Evolutionary conservation across 2,113 vertebrate genomes (phyloP).

Genomic region (Connochaetes taurinus): DNA sequence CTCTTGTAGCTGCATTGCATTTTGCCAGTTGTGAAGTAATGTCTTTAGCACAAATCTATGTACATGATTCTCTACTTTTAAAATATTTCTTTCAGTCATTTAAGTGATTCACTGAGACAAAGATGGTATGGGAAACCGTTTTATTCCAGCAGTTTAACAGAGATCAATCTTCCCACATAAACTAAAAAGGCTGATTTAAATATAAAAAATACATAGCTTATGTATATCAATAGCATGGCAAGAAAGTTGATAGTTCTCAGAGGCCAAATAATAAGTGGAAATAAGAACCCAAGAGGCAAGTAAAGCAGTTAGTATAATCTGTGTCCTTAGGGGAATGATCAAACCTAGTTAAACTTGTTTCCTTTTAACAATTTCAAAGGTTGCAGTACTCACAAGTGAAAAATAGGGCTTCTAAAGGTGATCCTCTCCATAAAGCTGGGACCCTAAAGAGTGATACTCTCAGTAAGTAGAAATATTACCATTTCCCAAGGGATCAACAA

Average conservation of each 20-base stretch:
- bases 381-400: background rate
- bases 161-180: background rate
- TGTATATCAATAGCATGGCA: background rate
- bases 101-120: background rate
- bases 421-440: background rate
- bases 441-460: background rate
- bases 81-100: background rate
- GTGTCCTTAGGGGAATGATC: background rate
- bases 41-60: background rate
- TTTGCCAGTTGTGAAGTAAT: background rate
- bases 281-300: background rate
- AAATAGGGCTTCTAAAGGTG: background rate
- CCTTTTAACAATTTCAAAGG: background rate
- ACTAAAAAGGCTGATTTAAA: background rate
- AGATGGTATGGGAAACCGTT: background rate
- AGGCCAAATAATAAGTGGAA: background rate
- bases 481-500: background rate
- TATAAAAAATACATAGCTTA: background rate
- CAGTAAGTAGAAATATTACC: background rate
- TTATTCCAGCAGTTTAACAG: background rate
- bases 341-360: background rate
- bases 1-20: background rate
- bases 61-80: background rate
- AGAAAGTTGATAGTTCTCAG: background rate
- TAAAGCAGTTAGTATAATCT: background rate